These are phyloP conservation scores for Hoplodrina ambigua DNA, from an alignment of 2,888 invertebrate genomes.

Conservation along the genomic window DNA sequence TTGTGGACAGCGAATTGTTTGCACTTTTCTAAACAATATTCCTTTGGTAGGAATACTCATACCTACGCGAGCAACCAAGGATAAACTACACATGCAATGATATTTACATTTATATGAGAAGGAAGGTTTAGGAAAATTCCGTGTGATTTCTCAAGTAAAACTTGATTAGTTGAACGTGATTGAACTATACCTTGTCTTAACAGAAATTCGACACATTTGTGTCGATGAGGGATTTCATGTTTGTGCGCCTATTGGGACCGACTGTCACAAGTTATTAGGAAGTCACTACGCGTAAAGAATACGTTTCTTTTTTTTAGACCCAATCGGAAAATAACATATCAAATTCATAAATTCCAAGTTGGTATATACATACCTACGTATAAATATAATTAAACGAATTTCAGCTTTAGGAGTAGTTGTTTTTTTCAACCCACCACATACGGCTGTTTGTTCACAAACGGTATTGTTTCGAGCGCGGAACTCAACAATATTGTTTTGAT, in stretches of 20 bases:
- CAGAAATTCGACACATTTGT: slow-evolving; percentile 26
- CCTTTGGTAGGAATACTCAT: slow-evolving; percentile 20
- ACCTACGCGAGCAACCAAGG: not conserved
- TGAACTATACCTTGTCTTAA: slow-evolving; percentile 8
- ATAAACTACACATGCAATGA: slow-evolving; percentile 19
- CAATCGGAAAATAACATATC: too few species aligned
- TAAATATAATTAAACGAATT: not conserved
- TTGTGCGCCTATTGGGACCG: slow-evolving; percentile 19
- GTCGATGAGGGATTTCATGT: slow-evolving; percentile 24
- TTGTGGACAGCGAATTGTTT: not conserved
- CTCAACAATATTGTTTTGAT: slow-evolving; percentile 73
- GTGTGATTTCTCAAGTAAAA: slow-evolving; percentile 12
- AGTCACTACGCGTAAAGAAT: slow-evolving; percentile 32
- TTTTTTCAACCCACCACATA: slow-evolving; percentile 21
- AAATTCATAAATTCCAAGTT: too few species aligned
- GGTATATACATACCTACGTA: not conserved
- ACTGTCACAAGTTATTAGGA: slow-evolving; percentile 12
- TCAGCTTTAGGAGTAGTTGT: slow-evolving; percentile 9
- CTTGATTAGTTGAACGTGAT: slow-evolving; percentile 21
- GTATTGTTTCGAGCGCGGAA: slow-evolving; percentile 49
- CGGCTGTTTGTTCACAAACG: slow-evolving; percentile 39
- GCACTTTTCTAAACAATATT: slow-evolving; percentile 23
- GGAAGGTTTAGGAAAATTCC: slow-evolving; percentile 15
- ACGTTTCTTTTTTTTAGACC: not conserved
- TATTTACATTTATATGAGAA: slow-evolving; percentile 28